Base-by-base conservation (phyloP, 2,888 invertebrate genomes). In the Aleiodes testaceus region DNA sequence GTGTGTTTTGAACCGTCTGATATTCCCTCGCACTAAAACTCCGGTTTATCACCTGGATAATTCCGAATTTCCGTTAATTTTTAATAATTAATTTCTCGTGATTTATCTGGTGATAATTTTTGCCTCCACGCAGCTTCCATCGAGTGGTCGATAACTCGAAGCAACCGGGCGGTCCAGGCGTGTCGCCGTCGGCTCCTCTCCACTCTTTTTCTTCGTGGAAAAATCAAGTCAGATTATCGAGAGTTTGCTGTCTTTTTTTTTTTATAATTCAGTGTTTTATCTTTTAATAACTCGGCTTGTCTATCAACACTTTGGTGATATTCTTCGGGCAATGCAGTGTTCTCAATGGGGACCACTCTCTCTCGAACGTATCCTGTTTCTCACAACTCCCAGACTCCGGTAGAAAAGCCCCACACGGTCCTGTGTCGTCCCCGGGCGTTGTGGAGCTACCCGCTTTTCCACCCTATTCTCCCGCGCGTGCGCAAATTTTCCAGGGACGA, bases 381-480 rank as follows among this genome's bases (percentile, higher is more conserved):
- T 36, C 52, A 66, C 66, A 59, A 63, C 45, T 63, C 75, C 76
- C 77, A 79, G 79, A 75, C 78, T 78, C 75, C 75, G 77, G 76
- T 22, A 16, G 14, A 20, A 14, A 22, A 47, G 74, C 78, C 79
- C 73, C 79, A 26, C 81, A 78, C 82, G 81, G 80, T 61, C 79
- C 82, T 81, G 80, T 82, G 78, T 81, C 81, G 85, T 86, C 26
- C 86, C 87, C 87, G 87, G 87, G 86, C 85, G 86, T 83, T 83
- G 85, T 85, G 85, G 55, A 85, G 84, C 85, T 84, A 80, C 82
- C 82, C 80, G 84, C 83, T 83, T 82, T 83, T 85, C 83, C 83
- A 83, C 80, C 84, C 82, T 79, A 26, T 79, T 78, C 14, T 78
- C 79, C 78, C 79, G 84, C 85, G 86, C 84, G 77, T 80, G 85